These are phyloP conservation scores for Amphiprion percula DNA, from an alignment of 2,113 vertebrate genomes.

Conservation along the genomic window DNA sequence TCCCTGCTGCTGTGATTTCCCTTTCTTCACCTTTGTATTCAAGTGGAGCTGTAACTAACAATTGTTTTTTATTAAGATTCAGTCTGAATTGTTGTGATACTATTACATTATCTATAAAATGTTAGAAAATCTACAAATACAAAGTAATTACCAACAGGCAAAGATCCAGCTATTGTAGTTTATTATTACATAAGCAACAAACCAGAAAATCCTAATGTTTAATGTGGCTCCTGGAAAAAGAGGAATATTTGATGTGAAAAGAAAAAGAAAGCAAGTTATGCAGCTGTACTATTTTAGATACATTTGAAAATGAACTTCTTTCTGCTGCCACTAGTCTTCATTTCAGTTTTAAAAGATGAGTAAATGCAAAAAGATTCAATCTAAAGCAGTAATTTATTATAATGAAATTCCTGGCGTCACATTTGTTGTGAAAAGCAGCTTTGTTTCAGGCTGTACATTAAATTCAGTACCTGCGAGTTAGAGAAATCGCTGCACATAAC, in stretches of 20 bases:
- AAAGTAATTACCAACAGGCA: background rate
- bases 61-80: background rate
- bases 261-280: too few species aligned
- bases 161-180: background rate
- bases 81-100: background rate
- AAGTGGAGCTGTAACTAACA: background rate
- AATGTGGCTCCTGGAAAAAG: too few species aligned
- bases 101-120: background rate
- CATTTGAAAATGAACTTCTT: background rate
- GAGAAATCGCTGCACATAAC: background rate
- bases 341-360: background rate
- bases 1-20: slow-evolving; percentile 21
- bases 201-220: too few species aligned
- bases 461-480: background rate
- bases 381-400: background rate
- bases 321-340: background rate
- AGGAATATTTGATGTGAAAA: too few species aligned
- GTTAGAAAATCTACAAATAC: background rate
- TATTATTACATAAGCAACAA: background rate
- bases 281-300: too few species aligned
- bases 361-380: background rate
- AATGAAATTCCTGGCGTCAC: background rate
- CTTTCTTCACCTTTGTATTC: background rate
- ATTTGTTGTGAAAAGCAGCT: background rate
- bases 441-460: slow-evolving; percentile 10